Evolutionary conservation across 2,113 vertebrate genomes (phyloP).

Genomic region (Tyto alba): DNA sequence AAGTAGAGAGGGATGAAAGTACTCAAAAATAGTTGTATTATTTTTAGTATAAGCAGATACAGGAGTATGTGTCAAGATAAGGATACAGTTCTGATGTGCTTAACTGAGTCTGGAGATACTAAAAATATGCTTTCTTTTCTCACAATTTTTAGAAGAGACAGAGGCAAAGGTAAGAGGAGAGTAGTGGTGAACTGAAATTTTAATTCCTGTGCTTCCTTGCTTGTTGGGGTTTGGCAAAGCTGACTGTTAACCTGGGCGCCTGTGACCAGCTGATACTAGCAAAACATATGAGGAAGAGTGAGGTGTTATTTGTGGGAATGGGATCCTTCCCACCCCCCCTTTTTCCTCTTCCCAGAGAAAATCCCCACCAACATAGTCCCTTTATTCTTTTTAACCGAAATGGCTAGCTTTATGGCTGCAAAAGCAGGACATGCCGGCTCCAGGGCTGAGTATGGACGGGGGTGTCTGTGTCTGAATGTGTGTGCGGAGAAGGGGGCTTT

Average conservation of each 20-base stretch:
- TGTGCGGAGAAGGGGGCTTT: constrained; percentile 46
- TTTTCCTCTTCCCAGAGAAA: neutral
- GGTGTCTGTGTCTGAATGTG: neutral
- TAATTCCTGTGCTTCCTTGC: neutral
- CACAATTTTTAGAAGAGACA: constrained; percentile 21
- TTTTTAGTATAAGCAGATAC: constrained; percentile 64
- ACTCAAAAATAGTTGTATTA: constrained; percentile 67
- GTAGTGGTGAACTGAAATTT: constrained; percentile 16
- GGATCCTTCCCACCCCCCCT: neutral
- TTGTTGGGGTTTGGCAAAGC: neutral
- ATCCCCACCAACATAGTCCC: neutral
- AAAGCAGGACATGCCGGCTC: neutral
- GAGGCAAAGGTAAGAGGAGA: constrained; percentile 23
- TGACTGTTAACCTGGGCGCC: neutral
- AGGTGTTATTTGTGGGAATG: neutral
- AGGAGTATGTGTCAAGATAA: constrained; percentile 43
- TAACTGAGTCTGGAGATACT: constrained; percentile 47
- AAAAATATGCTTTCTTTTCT: constrained; percentile 66
- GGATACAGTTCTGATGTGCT: constrained; percentile 32
- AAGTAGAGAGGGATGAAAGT: constrained; percentile 45
- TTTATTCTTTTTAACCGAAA: neutral
- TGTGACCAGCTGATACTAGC: accelerated
- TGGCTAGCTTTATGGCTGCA: neutral
- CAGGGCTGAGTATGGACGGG: neutral
- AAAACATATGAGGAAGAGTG: neutral